These are phyloP conservation scores for Austrofundulus limnaeus DNA, from an alignment of 2,113 vertebrate genomes.

Conservation along the genomic window DNA sequence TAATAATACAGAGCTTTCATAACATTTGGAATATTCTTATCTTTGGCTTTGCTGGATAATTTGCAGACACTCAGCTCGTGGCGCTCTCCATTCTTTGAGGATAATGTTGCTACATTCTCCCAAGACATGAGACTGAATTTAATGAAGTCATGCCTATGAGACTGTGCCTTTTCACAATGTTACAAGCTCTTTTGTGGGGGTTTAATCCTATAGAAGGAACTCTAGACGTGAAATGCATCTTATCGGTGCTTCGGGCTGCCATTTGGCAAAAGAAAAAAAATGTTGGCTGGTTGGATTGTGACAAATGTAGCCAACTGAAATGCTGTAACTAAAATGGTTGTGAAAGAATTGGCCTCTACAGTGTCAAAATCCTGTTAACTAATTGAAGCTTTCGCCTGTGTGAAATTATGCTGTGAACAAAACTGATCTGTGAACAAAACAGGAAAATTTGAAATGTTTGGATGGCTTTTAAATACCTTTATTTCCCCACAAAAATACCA, in stretches of 20 bases:
- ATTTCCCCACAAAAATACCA: not conserved
- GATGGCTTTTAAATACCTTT: not conserved
- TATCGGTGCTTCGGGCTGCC: slow-evolving; percentile 48
- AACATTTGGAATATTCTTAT: slow-evolving; percentile 14
- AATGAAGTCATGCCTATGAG: slow-evolving; percentile 71
- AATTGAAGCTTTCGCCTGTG: slow-evolving; percentile 16
- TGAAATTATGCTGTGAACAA: slow-evolving; percentile 1
- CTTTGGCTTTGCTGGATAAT: slow-evolving; percentile 18
- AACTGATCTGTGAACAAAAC: not conserved
- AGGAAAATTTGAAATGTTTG: not conserved
- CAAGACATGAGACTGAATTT: slow-evolving; percentile 55
- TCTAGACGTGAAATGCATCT: slow-evolving; percentile 40
- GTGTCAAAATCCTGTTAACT: slow-evolving; percentile 29
- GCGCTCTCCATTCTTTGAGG: slow-evolving; percentile 24
- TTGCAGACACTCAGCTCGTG: slow-evolving; percentile 19
- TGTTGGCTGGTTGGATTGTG: slow-evolving; percentile 37
- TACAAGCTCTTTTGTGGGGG: slow-evolving; percentile 51
- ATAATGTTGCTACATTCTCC: slow-evolving; percentile 47
- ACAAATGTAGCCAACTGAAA: slow-evolving; percentile 10
- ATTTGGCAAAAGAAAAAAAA: slow-evolving; percentile 22
- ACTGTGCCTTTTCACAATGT: slow-evolving; percentile 45
- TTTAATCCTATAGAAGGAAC: slow-evolving; percentile 64
- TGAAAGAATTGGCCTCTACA: slow-evolving; percentile 14
- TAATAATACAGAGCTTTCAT: not conserved
- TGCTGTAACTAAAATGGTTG: slow-evolving; percentile 4